These are phyloP conservation scores for Mesorhabditis spiculigera DNA, from an alignment of 2,888 invertebrate genomes.

Conservation along the genomic window DNA sequence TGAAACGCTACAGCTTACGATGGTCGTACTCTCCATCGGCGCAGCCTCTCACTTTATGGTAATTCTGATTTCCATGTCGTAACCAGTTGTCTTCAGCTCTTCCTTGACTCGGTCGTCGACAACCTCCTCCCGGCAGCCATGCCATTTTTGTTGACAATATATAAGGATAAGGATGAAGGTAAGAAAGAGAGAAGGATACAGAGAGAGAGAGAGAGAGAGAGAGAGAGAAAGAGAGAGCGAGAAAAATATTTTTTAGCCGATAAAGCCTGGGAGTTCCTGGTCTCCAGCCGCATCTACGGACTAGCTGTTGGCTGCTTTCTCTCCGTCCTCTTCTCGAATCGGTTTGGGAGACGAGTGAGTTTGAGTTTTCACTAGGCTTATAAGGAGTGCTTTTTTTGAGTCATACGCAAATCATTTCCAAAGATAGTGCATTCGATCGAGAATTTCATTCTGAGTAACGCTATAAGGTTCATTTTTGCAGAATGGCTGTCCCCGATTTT, in stretches of 20 bases:
- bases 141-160: slow-evolving; percentile 39
- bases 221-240: no score
- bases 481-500: no score
- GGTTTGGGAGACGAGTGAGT: slow-evolving; percentile 18
- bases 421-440: no score
- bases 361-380: no score
- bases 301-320: slow-evolving; percentile 49
- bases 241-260: slow-evolving; percentile 39
- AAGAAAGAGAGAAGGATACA: no score
- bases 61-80: background rate
- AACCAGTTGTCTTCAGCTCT: slow-evolving; percentile 29
- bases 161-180: slow-evolving; percentile 34
- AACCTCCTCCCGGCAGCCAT: slow-evolving; percentile 48
- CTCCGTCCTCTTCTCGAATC: slow-evolving; percentile 35
- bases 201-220: no score
- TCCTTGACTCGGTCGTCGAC: slow-evolving; percentile 52
- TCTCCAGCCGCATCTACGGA: slow-evolving; percentile 46
- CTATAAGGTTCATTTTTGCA: no score
- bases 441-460: no score
- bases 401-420: no score
- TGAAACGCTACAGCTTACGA: slow-evolving; percentile 20
- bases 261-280: slow-evolving; percentile 47
- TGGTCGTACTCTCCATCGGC: slow-evolving; percentile 43
- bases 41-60: slow-evolving; percentile 49
- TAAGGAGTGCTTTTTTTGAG: no score